These are phyloP conservation scores for Ochropacha duplaris DNA, from an alignment of 2,888 invertebrate species.

Conservation along the genomic window DNA sequence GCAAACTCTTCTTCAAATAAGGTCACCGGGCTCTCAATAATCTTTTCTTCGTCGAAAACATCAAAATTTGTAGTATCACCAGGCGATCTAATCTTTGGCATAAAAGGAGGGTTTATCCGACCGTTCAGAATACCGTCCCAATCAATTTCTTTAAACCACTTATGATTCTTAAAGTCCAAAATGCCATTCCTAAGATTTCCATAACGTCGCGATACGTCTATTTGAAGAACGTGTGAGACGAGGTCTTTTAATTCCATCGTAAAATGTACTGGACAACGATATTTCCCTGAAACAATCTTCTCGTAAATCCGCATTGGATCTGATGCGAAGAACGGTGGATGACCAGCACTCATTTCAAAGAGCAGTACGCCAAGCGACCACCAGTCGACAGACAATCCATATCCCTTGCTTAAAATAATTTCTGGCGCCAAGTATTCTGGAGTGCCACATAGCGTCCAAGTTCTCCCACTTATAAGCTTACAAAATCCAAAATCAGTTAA, in stretches of 20 bases:
- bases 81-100: conserved; percentile 83
- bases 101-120: conserved; percentile 85
- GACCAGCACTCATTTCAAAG: conserved; percentile 95
- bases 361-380: conserved; percentile 96
- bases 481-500: conserved; percentile 98
- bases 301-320: conserved; percentile 97
- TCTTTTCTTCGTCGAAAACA: conserved; percentile 79
- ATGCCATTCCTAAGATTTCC: conserved; percentile 95
- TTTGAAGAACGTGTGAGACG: conserved; percentile 89
- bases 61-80: conserved; percentile 90
- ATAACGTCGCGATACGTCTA: conserved; percentile 82
- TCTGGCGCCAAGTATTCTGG: conserved; percentile 98
- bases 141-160: conserved; percentile 94
- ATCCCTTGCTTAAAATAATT: conserved; percentile 94
- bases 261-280: conserved; percentile 92
- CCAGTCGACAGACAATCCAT: conserved; percentile 97
- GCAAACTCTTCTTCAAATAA: conserved; percentile 86
- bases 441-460: conserved; percentile 97
- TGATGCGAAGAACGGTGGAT: conserved; percentile 96
- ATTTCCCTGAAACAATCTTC: conserved; percentile 95
- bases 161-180: conserved; percentile 95
- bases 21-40: conserved; percentile 78
- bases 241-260: conserved; percentile 91
- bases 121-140: conserved; percentile 93
- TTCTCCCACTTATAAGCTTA: conserved; percentile 89